A percentile compares a stretch with the other conserved stretches of the same genome.
phyloP scores from a whole-genome alignment of 2,113 vertebrate species.

The Epinephelus cyanopodus region DNA sequence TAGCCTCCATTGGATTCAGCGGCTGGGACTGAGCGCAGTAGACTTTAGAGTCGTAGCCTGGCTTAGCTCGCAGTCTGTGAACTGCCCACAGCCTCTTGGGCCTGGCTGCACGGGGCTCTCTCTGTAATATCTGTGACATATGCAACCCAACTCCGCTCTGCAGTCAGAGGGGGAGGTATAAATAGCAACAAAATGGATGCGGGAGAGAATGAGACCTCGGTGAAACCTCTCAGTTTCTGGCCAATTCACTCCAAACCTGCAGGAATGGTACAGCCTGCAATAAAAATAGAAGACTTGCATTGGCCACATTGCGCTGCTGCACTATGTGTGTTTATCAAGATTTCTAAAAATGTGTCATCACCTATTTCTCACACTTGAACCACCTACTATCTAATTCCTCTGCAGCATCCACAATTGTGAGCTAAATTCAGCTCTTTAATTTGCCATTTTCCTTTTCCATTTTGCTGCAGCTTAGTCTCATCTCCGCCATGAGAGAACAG shows the following conservation, averaged over 20 bases:
- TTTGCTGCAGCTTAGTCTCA: slow-evolving; percentile 47
- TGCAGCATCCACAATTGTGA: slow-evolving; percentile 27
- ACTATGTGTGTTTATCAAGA: slow-evolving; percentile 42
- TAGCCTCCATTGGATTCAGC: slow-evolving; percentile 87
- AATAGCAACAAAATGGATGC: slow-evolving; percentile 72
- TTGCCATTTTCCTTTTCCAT: slow-evolving; percentile 48
- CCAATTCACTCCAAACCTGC: slow-evolving; percentile 18
- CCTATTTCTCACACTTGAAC: slow-evolving; percentile 36
- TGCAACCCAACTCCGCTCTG: slow-evolving; percentile 62
- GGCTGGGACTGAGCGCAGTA: slow-evolving; percentile 78
- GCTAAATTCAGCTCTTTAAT: slow-evolving; percentile 49
- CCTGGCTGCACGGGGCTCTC: slow-evolving; percentile 54
- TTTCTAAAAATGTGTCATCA: slow-evolving; percentile 49
- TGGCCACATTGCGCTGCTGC: not conserved
- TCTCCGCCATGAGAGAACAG: slow-evolving; percentile 37
- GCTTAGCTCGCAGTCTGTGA: slow-evolving; percentile 60
- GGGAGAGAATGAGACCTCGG: slow-evolving; percentile 46
- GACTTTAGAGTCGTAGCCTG: slow-evolving; percentile 65
- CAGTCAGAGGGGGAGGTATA: slow-evolving; percentile 64
- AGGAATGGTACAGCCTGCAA: not conserved
- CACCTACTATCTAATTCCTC: slow-evolving; percentile 40
- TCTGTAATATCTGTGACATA: slow-evolving; percentile 73
- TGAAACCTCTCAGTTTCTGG: slow-evolving; percentile 45
- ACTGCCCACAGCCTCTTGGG: slow-evolving; percentile 64
- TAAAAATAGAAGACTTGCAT: slow-evolving; percentile 5